Evolutionary conservation across 2,113 vertebrate genomes (phyloP), one percentile per base, ranked within the genome.

Genomic region (Bos indicus): DNA sequence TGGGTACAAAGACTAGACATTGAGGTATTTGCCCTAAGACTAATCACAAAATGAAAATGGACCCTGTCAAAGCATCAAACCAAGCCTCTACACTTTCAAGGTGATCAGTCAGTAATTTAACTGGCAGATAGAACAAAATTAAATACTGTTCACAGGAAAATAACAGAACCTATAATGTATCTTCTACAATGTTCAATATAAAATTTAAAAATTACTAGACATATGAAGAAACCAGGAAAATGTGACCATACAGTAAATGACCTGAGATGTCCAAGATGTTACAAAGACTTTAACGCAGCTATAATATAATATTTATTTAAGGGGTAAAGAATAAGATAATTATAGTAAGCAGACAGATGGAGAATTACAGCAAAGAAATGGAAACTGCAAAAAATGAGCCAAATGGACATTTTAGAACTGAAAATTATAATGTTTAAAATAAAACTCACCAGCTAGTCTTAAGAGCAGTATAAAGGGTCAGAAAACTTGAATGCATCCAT

Each of bases 371-470:
- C 54, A 83, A 82, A 97, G 33, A 89, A 84, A 92, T 28, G 26
- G 59, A 74, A 95, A 77, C 8, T 33, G 4, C 48, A 88, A 92
- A 74, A 94, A 96, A 80, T 40, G 40, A 93, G 71, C 26, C 33
- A 81, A 94, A n/a, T 90, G 94, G n/a, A 95, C 88, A 95, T 67
- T 95, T 13, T 96, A 82, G n/a, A 91, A 91, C 86, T 97, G 6
- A 93, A 95, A 95, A 89, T 2, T 54, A 52, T 9, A 80, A 67
- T 91, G 84, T 92, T 95, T 94, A 83, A 92, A 94, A 88, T 87
- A 93, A 95, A 64, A 94, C 83, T 88, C 30, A 67, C 15, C 74
- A 46, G 74, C 28, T 56, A 64, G 52, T 23, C 33, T 78, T 84
- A 90, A 84, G 21, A 83, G 17, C 46, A 96, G 6, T 67, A 54